These are phyloP conservation scores for Nephila pilipes DNA, from an alignment of 1,140 invertebrate species.

Conservation along the genomic window DNA sequence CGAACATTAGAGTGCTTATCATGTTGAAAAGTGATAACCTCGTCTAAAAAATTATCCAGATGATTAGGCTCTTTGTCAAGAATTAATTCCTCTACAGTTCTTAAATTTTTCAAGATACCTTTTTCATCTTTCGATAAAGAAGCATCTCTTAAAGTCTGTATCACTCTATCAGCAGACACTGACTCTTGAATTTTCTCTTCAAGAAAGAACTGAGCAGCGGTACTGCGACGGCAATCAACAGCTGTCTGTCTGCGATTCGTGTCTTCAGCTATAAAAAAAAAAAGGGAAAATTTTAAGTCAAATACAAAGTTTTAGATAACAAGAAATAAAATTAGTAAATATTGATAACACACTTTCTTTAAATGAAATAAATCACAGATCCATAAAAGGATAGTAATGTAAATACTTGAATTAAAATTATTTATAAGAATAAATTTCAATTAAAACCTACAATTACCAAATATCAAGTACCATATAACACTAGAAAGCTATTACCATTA, in stretches of 20 bases:
- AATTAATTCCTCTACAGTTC: conserved; percentile 93
- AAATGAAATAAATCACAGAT: too few species aligned
- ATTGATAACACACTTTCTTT: too few species aligned
- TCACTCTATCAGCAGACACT: conserved; percentile 81
- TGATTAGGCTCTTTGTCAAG: conserved; percentile 90
- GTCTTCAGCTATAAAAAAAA: conserved; percentile 16
- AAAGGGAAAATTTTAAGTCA: neutral
- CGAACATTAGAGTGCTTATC: conserved; percentile 92
- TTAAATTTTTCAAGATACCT: conserved; percentile 85
- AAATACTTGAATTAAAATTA: too few species aligned
- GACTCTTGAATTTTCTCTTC: conserved; percentile 80
- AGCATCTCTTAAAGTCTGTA: conserved; percentile 90
- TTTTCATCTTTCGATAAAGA: conserved; percentile 85
- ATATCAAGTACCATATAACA: too few species aligned
- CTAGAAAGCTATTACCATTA: too few species aligned
- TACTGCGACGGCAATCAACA: conserved; percentile 75
- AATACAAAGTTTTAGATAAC: neutral
- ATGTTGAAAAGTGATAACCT: conserved; percentile 93
- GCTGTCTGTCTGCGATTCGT: conserved; percentile 46
- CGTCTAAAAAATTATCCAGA: conserved; percentile 92
- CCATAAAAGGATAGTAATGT: too few species aligned
- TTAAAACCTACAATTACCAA: too few species aligned
- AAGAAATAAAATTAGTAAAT: too few species aligned
- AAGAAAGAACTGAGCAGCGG: conserved; percentile 82
- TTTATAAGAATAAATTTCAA: too few species aligned